A percentile compares a stretch with the other conserved stretches of the same genome.
phyloP scores from a whole-genome alignment of 2,113 vertebrate species.

The Halcyon senegalensis region DNA sequence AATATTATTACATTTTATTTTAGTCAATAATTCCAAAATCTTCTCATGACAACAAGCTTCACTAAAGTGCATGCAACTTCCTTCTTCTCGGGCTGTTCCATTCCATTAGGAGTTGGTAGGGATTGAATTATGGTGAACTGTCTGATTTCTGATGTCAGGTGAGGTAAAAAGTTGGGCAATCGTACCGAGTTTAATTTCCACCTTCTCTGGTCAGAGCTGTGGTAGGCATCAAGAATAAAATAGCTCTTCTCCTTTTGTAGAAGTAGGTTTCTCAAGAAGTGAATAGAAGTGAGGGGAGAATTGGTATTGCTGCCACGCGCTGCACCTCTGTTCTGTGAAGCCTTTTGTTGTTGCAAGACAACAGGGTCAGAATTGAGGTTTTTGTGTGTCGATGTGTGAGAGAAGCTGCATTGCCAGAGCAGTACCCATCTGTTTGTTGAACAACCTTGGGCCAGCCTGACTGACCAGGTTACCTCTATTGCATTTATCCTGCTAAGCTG shows the following conservation, averaged over 20 bases:
- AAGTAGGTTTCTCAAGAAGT: not conserved
- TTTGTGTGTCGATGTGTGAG: not conserved
- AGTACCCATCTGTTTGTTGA: not conserved
- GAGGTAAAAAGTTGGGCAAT: not conserved
- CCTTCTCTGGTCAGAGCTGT: not conserved
- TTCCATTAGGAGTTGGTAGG: not conserved
- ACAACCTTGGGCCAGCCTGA: not conserved
- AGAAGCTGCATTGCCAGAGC: not conserved
- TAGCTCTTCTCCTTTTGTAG: not conserved
- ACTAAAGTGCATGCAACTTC: not conserved
- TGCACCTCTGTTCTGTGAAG: not conserved
- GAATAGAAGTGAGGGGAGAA: not conserved
- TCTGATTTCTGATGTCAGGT: not conserved
- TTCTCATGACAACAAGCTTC: not conserved
- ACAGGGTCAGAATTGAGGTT: not conserved
- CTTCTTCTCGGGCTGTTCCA: not conserved
- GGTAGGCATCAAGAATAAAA: not conserved
- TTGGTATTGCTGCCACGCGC: not conserved
- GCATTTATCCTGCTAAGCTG: not conserved
- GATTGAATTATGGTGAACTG: not conserved
- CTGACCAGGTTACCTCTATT: not conserved
- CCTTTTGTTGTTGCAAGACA: not conserved
- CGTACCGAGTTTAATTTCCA: fast-evolving
- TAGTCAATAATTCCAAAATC: not conserved
- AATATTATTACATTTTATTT: constrained; percentile 11